Evolutionary conservation across 2,888 invertebrate species (phyloP).

Genomic region (Melinopterus prodromus): DNA sequence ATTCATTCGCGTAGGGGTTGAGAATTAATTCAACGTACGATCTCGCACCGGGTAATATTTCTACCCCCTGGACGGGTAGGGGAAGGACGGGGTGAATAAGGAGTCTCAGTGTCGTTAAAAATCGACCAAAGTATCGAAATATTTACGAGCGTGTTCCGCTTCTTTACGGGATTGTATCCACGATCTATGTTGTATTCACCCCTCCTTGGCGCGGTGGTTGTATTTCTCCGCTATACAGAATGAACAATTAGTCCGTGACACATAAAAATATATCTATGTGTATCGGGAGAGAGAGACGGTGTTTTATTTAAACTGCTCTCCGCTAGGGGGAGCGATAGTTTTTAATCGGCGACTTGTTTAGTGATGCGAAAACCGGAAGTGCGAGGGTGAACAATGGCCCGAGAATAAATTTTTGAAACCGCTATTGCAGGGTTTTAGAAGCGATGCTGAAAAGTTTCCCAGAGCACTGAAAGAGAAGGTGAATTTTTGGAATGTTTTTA

Average conservation of each 20-base stretch:
- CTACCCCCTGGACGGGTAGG: not conserved
- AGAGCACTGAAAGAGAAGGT: too few relatives aligned
- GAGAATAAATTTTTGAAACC: not conserved
- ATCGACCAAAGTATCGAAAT: conserved; percentile 21
- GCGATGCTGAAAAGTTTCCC: too few relatives aligned
- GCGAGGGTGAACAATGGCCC: not conserved
- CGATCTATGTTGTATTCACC: not conserved
- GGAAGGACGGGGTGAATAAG: not conserved
- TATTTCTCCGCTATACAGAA: conserved; percentile 9
- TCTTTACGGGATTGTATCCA: conserved; percentile 14
- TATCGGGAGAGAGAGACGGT: not conserved
- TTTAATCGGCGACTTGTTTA: not conserved
- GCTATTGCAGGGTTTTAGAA: not conserved
- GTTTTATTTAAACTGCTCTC: conserved; percentile 1
- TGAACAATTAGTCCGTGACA: conserved; percentile 25
- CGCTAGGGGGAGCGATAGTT: not conserved
- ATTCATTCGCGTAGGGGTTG: not conserved
- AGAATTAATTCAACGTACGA: not conserved
- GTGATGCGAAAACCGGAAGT: not conserved
- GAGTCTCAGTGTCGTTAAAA: conserved; percentile 9
- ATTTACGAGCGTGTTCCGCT: conserved; percentile 16
- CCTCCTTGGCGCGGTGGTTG: not conserved
- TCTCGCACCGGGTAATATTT: not conserved
- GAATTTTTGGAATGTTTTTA: too few relatives aligned
- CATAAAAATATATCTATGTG: conserved; percentile 14